phyloP scores from a whole-genome alignment of 2,888 invertebrate species.

The Noctua janthina region DNA sequence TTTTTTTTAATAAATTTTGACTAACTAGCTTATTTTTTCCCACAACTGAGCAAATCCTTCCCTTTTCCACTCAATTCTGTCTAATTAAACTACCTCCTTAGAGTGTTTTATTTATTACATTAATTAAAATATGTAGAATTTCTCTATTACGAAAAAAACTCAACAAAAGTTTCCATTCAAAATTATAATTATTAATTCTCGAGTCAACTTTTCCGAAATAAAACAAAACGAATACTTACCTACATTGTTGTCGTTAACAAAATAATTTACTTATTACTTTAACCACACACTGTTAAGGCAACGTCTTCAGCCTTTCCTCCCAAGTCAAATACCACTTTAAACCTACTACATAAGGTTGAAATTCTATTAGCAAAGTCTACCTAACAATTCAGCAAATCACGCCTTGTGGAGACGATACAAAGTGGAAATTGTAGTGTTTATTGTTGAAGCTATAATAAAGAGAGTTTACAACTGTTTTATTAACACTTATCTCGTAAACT shows the following conservation, averaged over 20 bases:
- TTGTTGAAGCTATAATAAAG: slow-evolving; percentile 75
- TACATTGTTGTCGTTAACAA: slow-evolving; percentile 62
- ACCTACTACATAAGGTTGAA: neutral
- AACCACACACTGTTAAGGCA: slow-evolving; percentile 61
- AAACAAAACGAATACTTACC: slow-evolving; percentile 38
- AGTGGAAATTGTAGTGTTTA: slow-evolving; percentile 76
- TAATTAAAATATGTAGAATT: neutral
- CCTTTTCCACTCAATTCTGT: neutral
- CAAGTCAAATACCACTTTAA: slow-evolving; percentile 27
- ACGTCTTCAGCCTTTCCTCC: slow-evolving; percentile 26
- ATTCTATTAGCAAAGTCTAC: neutral
- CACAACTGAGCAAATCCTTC: neutral
- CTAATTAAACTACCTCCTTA: too few relatives aligned
- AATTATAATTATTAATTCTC: slow-evolving; percentile 5
- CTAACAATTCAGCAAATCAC: slow-evolving; percentile 12
- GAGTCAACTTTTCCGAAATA: slow-evolving; percentile 34
- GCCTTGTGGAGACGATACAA: slow-evolving; percentile 63
- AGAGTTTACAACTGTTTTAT: slow-evolving; percentile 77
- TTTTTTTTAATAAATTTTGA: neutral
- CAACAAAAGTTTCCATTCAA: neutral
- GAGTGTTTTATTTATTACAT: neutral
- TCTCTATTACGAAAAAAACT: neutral
- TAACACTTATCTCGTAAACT: slow-evolving; percentile 74
- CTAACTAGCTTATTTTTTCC: neutral
- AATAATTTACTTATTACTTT: slow-evolving; percentile 69